Conservation (phyloP, 30 jellyfish, hydroid and myxozoan species). For the Chironex yamaguchii region DNA sequence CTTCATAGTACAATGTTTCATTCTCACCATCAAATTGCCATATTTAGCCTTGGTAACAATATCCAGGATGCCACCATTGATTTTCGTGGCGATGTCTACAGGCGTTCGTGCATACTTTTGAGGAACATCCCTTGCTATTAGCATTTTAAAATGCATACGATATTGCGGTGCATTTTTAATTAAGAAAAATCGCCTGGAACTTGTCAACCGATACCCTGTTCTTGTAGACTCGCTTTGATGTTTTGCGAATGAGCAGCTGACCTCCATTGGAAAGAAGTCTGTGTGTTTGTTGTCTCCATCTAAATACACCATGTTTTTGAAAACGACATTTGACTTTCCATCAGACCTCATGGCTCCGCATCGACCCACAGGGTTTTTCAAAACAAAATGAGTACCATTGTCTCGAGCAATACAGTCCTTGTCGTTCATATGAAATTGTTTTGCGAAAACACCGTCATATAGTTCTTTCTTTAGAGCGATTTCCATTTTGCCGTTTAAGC, state of each 20-base stretch:
- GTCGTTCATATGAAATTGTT: not conserved
- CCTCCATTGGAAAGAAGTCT: not conserved
- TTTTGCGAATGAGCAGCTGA: not conserved
- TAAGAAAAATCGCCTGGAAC: not conserved
- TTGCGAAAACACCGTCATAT: not conserved
- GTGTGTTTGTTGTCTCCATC: not conserved
- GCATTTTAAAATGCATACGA: not conserved
- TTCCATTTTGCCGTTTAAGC: not conserved
- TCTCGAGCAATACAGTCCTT: not conserved
- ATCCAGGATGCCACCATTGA: not conserved
- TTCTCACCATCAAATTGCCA: not conserved
- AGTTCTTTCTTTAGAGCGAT: not conserved
- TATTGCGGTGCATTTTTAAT: not conserved
- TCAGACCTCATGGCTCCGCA: not conserved
- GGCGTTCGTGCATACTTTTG: not conserved
- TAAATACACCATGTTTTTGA: not conserved
- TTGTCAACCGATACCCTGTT: not conserved
- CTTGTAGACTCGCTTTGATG: not conserved
- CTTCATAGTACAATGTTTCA: not conserved
- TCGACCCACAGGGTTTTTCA: not conserved
- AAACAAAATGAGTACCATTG: not conserved
- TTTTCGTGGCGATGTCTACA: not conserved
- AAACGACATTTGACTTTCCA: not conserved
- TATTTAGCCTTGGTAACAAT: not conserved
- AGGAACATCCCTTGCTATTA: not conserved